Evolutionary conservation across 37 sponge, comb jelly and placozoan species (phyloP).

Genomic region (Axinella damicornis): DNA sequence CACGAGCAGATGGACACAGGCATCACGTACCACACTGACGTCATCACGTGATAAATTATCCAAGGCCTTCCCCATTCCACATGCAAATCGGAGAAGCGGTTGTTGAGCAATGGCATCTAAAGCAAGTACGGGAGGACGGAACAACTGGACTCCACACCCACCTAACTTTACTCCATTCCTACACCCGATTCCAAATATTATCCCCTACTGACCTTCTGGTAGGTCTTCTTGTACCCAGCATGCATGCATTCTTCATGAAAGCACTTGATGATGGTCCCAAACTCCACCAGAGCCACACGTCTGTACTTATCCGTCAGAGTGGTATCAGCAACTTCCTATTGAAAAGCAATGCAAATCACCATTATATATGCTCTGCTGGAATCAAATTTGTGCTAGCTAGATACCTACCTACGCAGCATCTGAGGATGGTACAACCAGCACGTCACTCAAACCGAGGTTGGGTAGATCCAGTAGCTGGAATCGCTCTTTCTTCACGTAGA

Average conservation of each 20-base stretch:
- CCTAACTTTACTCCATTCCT: too few relatives aligned
- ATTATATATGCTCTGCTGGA: background rate
- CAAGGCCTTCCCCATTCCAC: too few relatives aligned
- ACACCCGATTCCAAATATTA: too few relatives aligned
- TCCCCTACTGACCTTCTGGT: slow-evolving; percentile 15
- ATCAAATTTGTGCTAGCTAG: background rate
- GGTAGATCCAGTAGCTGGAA: slow-evolving; percentile 27
- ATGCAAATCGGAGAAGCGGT: too few relatives aligned
- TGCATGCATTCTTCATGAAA: slow-evolving; percentile 18
- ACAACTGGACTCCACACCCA: too few relatives aligned
- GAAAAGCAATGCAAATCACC: too few relatives aligned
- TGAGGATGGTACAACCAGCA: slow-evolving; percentile 16
- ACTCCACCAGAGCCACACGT: slow-evolving; percentile 10
- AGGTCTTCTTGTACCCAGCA: slow-evolving; percentile 35
- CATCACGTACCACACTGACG: too few relatives aligned
- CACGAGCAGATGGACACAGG: too few relatives aligned
- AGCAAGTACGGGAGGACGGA: too few relatives aligned
- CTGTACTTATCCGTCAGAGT: background rate
- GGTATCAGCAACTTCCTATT: background rate
- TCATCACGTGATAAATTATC: too few relatives aligned
- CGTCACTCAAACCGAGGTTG: slow-evolving; percentile 6
- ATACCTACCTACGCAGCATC: slow-evolving; percentile 5
- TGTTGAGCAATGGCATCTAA: too few relatives aligned
- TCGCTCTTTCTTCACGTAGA: background rate
- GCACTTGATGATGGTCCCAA: background rate